phyloP scores from a whole-genome alignment of 2,888 invertebrate genomes.

The Cataglyphis altisquamis region DNA sequence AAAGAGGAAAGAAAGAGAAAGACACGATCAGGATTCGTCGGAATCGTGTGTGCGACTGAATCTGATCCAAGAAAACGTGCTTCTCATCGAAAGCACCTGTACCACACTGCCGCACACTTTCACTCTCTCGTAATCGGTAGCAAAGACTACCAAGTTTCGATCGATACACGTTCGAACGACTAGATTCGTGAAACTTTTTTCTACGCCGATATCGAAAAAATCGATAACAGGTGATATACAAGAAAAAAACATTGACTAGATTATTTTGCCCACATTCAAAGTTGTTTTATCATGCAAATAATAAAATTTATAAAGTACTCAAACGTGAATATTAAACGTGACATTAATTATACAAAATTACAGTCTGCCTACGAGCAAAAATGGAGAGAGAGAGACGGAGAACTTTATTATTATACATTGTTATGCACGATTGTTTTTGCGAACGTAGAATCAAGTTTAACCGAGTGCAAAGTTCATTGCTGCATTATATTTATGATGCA shows the following conservation, averaged over 20 bases:
- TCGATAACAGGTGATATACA: neutral
- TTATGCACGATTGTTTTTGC: neutral
- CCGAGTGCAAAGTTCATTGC: slow-evolving; percentile 30
- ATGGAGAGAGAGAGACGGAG: no score
- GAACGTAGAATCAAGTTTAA: neutral
- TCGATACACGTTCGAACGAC: slow-evolving; percentile 13
- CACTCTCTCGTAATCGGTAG: slow-evolving; percentile 69
- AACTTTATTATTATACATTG: neutral
- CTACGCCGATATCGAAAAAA: slow-evolving; percentile 1
- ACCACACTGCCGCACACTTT: slow-evolving; percentile 61
- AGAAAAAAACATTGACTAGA: no score
- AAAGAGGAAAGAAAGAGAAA: neutral
- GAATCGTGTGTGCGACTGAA: slow-evolving; percentile 53
- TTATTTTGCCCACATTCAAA: neutral
- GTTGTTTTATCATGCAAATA: neutral
- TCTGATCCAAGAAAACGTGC: slow-evolving; percentile 56
- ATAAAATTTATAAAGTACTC: neutral
- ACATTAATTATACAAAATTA: neutral
- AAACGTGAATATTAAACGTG: neutral
- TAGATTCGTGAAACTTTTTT: slow-evolving; percentile 17
- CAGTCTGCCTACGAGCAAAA: neutral
- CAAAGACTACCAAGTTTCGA: slow-evolving; percentile 10
- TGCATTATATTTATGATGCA: slow-evolving; percentile 30
- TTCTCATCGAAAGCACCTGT: slow-evolving; percentile 68
- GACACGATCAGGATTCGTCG: slow-evolving; percentile 52